These are phyloP conservation scores for Diorhabda carinulata DNA, from an alignment of 1,140 invertebrate species.

Conservation along the genomic window DNA sequence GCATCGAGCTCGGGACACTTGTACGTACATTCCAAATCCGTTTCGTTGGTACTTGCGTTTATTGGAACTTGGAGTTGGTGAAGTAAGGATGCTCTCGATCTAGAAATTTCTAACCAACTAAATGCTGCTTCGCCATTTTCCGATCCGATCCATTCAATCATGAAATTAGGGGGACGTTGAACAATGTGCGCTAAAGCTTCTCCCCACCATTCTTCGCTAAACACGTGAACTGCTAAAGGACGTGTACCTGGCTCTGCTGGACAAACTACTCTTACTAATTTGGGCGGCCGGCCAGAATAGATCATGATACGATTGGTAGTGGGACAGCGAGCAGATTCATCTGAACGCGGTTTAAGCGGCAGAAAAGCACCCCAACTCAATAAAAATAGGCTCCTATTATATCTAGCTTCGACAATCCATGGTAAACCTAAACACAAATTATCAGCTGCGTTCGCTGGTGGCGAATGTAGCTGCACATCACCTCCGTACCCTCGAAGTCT, in stretches of 20 bases:
- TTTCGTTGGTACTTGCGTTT: constrained; percentile 56
- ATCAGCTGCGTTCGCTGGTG: constrained; percentile 58
- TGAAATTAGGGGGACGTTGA: constrained; percentile 56
- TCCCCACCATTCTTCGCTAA: constrained; percentile 69
- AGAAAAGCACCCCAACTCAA: constrained; percentile 68
- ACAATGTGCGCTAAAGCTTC: constrained; percentile 36
- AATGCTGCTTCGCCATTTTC: constrained; percentile 66
- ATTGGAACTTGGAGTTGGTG: constrained; percentile 55
- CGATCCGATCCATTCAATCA: constrained; percentile 68
- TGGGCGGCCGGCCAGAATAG: constrained; percentile 59
- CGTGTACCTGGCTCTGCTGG: constrained; percentile 63
- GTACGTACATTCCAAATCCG: constrained; percentile 60
- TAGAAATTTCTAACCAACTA: constrained; percentile 69
- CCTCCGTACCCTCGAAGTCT: constrained; percentile 61
- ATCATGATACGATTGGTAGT: constrained; percentile 60
- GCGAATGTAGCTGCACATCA: constrained; percentile 57
- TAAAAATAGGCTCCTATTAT: constrained; percentile 70
- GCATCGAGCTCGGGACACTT: constrained; percentile 86
- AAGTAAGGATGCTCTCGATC: constrained; percentile 60
- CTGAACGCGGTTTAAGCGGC: constrained; percentile 50
- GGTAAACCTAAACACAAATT: constrained; percentile 69
- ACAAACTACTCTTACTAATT: constrained; percentile 69
- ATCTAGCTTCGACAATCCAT: constrained; percentile 69
- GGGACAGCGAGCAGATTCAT: constrained; percentile 57
- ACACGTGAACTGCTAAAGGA: constrained; percentile 66